Evolutionary conservation across 2,113 vertebrate species (phyloP).

Genomic region (Bucco capensis): DNA sequence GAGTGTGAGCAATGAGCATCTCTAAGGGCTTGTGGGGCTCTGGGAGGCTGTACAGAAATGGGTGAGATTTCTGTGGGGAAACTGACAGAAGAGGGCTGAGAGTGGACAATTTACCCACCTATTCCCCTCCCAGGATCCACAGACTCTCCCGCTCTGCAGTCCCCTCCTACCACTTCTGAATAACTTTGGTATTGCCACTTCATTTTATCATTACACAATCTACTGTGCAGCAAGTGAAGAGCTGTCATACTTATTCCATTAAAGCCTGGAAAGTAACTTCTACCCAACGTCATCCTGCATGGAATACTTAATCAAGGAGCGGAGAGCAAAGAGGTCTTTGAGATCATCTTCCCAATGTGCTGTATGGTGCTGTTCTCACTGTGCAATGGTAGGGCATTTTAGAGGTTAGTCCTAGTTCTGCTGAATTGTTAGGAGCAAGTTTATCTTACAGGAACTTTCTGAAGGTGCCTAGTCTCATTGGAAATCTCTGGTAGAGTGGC

Average conservation of each 20-base stretch:
- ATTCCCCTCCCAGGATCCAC: neutral
- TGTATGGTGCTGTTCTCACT: neutral
- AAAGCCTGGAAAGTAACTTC: neutral
- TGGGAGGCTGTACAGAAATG: neutral
- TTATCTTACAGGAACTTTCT: neutral
- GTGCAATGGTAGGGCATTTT: neutral
- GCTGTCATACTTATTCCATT: neutral
- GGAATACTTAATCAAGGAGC: neutral
- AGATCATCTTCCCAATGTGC: neutral
- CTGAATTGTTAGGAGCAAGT: neutral
- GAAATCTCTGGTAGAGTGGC: neutral
- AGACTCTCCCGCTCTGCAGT: neutral
- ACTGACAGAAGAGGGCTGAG: neutral
- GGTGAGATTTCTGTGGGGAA: neutral
- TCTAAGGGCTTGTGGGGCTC: fast-evolving
- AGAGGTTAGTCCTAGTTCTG: neutral
- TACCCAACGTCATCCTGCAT: neutral
- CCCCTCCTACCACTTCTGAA: neutral
- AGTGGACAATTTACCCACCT: neutral
- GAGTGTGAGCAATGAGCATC: neutral
- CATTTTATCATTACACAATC: neutral
- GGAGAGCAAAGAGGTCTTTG: neutral
- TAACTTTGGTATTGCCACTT: neutral
- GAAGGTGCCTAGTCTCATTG: neutral
- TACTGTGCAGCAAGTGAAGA: neutral